Evolutionary conservation across 2,888 invertebrate species (phyloP).

Genomic region (Caenorhabditis plicata): DNA sequence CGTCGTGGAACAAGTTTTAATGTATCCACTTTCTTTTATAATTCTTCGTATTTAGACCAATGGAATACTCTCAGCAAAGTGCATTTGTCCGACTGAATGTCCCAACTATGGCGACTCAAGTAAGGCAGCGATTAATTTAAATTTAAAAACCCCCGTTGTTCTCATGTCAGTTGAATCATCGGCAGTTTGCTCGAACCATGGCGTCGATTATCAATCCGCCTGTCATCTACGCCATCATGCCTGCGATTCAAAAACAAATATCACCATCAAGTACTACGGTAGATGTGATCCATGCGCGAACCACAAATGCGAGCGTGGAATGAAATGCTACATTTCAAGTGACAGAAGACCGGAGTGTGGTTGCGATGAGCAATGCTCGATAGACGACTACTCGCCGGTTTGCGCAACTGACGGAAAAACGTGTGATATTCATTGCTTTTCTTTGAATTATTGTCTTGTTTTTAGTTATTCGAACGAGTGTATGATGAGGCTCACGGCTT

Average conservation of each 20-base stretch:
- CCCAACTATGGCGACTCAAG: conserved; percentile 49
- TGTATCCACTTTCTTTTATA: too few species aligned
- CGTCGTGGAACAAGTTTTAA: too few species aligned
- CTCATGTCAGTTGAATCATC: conserved; percentile 41
- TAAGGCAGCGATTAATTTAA: neutral
- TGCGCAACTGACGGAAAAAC: conserved; percentile 70
- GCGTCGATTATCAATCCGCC: conserved; percentile 48
- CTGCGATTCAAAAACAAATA: conserved; percentile 67
- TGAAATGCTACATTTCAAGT: conserved; percentile 80
- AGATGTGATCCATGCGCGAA: conserved; percentile 79
- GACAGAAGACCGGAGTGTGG: conserved; percentile 82
- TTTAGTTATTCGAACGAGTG: conserved; percentile 76
- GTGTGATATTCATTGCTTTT: conserved; percentile 45
- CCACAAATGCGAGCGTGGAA: conserved; percentile 77
- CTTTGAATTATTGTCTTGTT: neutral
- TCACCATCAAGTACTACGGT: conserved; percentile 68
- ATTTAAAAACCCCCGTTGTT: neutral
- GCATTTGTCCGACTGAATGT: conserved; percentile 47
- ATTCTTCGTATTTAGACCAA: too few species aligned
- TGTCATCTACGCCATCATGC: conserved; percentile 53
- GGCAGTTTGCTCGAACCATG: conserved; percentile 77
- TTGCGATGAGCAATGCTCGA: conserved; percentile 80
- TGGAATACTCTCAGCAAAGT: conserved; percentile 41
- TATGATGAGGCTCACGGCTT: conserved; percentile 78
- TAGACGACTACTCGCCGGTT: conserved; percentile 76